Evolutionary conservation across 2,888 invertebrate species (phyloP), one percentile per base, ranked within the genome.

Genomic region (Leistus spinibarbis): DNA sequence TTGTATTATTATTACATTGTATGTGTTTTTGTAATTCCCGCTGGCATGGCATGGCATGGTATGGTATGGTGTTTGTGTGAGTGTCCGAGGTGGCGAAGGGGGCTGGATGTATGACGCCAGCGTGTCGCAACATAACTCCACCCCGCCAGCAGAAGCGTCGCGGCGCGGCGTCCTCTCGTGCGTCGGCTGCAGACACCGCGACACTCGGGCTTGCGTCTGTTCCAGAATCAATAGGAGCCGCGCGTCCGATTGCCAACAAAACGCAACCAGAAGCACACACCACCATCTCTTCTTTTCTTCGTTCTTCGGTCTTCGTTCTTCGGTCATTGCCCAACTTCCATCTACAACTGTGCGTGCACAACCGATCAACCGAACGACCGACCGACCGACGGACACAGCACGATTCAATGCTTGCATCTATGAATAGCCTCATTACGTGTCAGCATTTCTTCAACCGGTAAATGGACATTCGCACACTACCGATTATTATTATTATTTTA

Each of bases 171-270:
- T 64, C 24, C 23, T 64, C 24, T 64, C 64, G 64, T 23, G 64
- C 60, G 60, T 22, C 40, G 40, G 60, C 22, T 60, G 60, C 60
- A 60, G 60, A 60, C 60, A 60, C 60, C 60, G 60, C 60, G 60
- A 60, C 60, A 40, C 40, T 40, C 40, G 60, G 60, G 60, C 22
- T 60, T 22, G 64, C 64, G 64, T 64, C 64, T 54, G 71, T 53
- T 71, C 69, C 69, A 64, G 71, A 71, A 71, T 71, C 71, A 71
- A 71, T 71, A 71, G 71, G 71, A 71, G 71, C 63, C 71, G 54
- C 40, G 40, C 40, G 40, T 40, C 40, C 40, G 40, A 60, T 60
- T 60, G 60, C 60, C 17, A 60, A 20, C 19, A 40, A 40, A n/a
- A n/a, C n/a, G n/a, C n/a, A n/a, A n/a, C n/a, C n/a, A n/a, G n/a